Base-by-base conservation (phyloP, 2,113 vertebrate species). In the Ochotona curzoniae region DNA sequence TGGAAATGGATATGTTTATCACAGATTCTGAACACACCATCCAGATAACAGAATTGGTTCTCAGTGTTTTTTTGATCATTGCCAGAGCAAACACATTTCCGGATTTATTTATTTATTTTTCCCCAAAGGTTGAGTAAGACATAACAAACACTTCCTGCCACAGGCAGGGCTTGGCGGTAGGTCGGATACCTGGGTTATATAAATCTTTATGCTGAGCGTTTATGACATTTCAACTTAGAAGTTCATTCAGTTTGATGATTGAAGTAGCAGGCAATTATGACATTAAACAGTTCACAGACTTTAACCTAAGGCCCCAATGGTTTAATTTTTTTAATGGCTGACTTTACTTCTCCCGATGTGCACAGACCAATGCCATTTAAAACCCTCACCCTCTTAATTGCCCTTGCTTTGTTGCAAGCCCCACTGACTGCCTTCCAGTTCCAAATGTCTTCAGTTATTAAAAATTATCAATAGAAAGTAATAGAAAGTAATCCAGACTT, bases 41-140 rank as follows among this genome's bases (percentile, higher is more conserved):
- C 87, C 96, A 97, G 94, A 97, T 98, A 98, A 97, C 97, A 98
- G 75, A 82, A 97, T 95, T 90, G 92, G 96, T 98, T 98, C 97
- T 84, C 89, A 96, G 95, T 93, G 97, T 98, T 98, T 44, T 44
- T 44, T 98, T 99, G 99, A 99, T 98, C 97, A 96, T 98, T 97
- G 98, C 98, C 99, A 99, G 99, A 99, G 98, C 97, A 98, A 96
- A 97, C 97, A 98, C 98, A 98, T 98, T 98, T 99, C 98, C 98
- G 98, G 97, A 97, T 96, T 97, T 97, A 95, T 97, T 98, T 97
- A 85, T 96, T 97, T 97, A 96, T 94, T 97, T 96, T 97, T 97
- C 90, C 94, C 71, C 67, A 98, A 98, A 98, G 97, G 93, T 97
- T 97, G 98, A 98, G 97, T 98, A 96, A 98, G 97, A 98, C 98